These are phyloP conservation scores for Melieria crassipennis DNA, from an alignment of 2,888 invertebrate species.

Conservation along the genomic window DNA sequence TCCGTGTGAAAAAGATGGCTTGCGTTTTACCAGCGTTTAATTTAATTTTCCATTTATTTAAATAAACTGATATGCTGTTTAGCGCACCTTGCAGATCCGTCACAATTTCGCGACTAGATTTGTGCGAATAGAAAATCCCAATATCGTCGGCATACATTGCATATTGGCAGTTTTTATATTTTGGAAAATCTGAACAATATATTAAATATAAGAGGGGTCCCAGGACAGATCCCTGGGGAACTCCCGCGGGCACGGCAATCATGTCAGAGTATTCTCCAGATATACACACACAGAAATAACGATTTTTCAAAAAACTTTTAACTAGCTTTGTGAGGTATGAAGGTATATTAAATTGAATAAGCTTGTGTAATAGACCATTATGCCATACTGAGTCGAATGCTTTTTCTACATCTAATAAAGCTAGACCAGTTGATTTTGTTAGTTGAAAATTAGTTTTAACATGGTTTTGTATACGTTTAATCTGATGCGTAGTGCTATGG, in stretches of 20 bases:
- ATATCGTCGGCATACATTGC: constrained; percentile 17
- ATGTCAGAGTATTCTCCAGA: neutral
- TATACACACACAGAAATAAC: constrained; percentile 1
- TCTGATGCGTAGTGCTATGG: no score
- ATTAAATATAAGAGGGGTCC: constrained; percentile 18
- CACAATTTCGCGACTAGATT: neutral
- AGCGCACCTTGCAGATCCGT: constrained; percentile 7
- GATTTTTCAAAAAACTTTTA: constrained; percentile 2
- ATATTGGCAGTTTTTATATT: neutral
- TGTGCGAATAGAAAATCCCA: constrained; percentile 5
- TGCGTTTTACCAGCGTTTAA: constrained; percentile 15
- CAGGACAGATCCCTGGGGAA: constrained; percentile 23
- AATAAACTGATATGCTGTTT: neutral
- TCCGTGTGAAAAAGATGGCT: constrained; percentile 17
- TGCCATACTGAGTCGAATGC: constrained; percentile 20
- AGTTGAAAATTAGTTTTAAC: neutral
- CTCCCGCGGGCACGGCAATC: neutral
- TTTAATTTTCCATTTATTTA: constrained; percentile 18
- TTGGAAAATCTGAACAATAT: constrained; percentile 10
- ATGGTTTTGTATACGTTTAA: no score
- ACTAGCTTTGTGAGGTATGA: neutral
- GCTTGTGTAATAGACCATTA: neutral
- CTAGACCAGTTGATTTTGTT: no score
- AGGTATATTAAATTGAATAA: constrained; percentile 5
- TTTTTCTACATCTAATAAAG: no score